These are phyloP conservation scores for Theristicus caerulescens DNA, from an alignment of 2,113 vertebrate species.

Conservation along the genomic window DNA sequence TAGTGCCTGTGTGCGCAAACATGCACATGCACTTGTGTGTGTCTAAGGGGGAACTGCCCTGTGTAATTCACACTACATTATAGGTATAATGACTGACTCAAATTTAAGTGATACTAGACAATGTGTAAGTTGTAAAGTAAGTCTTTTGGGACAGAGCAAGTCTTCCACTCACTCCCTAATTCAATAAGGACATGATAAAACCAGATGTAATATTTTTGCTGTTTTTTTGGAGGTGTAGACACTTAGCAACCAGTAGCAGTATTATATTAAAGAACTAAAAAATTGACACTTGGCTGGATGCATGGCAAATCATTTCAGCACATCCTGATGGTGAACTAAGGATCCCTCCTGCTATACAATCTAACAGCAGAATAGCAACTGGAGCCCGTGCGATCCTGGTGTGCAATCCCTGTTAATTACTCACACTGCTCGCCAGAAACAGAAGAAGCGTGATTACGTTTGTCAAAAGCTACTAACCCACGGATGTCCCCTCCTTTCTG, in stretches of 20 bases:
- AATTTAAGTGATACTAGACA: not conserved
- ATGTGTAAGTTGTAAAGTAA: not conserved
- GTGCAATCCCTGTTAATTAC: not conserved
- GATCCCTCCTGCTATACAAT: not conserved
- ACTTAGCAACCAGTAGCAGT: not conserved
- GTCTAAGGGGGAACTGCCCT: not conserved
- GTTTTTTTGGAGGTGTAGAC: not conserved
- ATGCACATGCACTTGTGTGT: rapidly evolving
- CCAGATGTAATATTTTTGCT: not conserved
- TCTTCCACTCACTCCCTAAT: not conserved
- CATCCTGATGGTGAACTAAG: not conserved
- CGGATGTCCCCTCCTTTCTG: not conserved
- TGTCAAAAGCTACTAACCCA: not conserved
- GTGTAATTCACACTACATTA: rapidly evolving
- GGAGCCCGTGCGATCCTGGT: not conserved
- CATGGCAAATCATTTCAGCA: not conserved
- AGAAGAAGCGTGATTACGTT: not conserved
- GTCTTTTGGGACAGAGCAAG: not conserved
- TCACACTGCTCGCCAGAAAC: not conserved
- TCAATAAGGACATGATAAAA: not conserved
- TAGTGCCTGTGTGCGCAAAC: not conserved
- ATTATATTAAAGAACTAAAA: not conserved
- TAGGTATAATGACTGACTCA: rapidly evolving
- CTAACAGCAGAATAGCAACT: not conserved
- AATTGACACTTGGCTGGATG: not conserved